Evolutionary conservation across 2,113 vertebrate genomes (phyloP).

Genomic region (Atlantisia rogersi): DNA sequence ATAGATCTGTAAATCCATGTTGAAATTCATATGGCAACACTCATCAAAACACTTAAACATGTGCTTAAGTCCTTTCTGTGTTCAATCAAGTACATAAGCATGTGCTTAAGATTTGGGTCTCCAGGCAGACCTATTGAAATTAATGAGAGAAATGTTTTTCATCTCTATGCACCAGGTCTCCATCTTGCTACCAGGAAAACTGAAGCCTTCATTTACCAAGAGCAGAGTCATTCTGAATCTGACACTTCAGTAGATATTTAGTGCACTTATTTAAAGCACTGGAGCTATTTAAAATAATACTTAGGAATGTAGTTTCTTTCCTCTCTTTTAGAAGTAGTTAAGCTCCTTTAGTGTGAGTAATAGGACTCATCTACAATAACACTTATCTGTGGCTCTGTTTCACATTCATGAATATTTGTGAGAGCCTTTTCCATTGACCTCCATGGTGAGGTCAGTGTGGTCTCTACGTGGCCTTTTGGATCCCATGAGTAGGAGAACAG

Average conservation of each 20-base stretch:
- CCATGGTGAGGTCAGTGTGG: not conserved
- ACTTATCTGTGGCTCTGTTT: not conserved
- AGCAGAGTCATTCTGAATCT: not conserved
- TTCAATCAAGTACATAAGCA: constrained; percentile 52
- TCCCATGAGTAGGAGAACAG: fast-evolving
- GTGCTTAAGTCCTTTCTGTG: constrained; percentile 60
- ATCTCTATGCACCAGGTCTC: constrained; percentile 6
- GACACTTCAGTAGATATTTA: not conserved
- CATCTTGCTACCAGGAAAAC: constrained; percentile 24
- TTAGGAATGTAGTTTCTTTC: not conserved
- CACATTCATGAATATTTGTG: not conserved
- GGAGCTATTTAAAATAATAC: not conserved
- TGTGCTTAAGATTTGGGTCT: constrained; percentile 47
- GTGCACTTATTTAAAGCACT: not conserved
- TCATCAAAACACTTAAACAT: constrained; percentile 63
- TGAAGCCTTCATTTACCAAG: not conserved
- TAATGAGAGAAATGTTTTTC: constrained; percentile 41
- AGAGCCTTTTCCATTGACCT: not conserved
- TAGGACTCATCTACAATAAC: not conserved
- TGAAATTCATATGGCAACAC: constrained; percentile 66
- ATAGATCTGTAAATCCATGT: constrained; percentile 55
- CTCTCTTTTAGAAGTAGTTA: not conserved
- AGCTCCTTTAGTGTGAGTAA: not conserved
- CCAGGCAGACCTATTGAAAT: constrained; percentile 26
- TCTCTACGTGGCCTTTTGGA: not conserved